Conservation (phyloP, 2,113 vertebrate genomes). For the Upupa epops region DNA sequence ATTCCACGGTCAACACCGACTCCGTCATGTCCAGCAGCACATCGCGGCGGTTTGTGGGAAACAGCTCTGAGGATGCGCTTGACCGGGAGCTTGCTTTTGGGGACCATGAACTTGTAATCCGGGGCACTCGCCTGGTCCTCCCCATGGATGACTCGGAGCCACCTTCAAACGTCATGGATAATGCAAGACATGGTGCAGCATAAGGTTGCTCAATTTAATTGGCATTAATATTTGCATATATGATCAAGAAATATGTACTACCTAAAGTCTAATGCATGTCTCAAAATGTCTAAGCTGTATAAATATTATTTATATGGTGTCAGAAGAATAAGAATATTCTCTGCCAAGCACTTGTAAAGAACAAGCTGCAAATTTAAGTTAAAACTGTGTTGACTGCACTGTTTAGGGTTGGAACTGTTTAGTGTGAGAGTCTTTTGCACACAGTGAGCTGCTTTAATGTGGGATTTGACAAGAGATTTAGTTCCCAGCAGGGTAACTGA, state of each 20-base stretch:
- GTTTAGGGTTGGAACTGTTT: constrained; percentile 72
- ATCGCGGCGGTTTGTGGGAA: constrained; percentile 71
- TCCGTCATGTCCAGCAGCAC: constrained; percentile 48
- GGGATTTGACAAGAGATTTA: constrained; percentile 48
- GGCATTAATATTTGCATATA: constrained; percentile 75
- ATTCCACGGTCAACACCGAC: constrained; percentile 87
- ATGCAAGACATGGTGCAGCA: constrained; percentile 74
- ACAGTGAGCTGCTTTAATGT: constrained; percentile 62
- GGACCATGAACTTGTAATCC: constrained; percentile 92
- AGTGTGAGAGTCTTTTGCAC: constrained; percentile 55
- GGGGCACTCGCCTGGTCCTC: constrained; percentile 92
- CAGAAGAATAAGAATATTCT: constrained; percentile 76
- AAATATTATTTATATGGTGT: constrained; percentile 82
- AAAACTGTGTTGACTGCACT: constrained; percentile 70
- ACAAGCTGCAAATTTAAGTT: constrained; percentile 68
- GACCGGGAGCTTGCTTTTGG: constrained; percentile 87
- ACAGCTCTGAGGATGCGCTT: constrained; percentile 80
- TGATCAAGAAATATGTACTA: constrained; percentile 78
- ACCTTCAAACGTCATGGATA: constrained; percentile 78
- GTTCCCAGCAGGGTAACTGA: constrained; percentile 51
- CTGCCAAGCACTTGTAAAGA: constrained; percentile 70
- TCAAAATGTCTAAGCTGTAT: constrained; percentile 81
- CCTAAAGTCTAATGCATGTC: constrained; percentile 83
- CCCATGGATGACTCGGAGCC: constrained; percentile 96
- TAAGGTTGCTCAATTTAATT: constrained; percentile 67